Conservation (phyloP, 2,888 invertebrate species). For the Hipparchia semele region DNA sequence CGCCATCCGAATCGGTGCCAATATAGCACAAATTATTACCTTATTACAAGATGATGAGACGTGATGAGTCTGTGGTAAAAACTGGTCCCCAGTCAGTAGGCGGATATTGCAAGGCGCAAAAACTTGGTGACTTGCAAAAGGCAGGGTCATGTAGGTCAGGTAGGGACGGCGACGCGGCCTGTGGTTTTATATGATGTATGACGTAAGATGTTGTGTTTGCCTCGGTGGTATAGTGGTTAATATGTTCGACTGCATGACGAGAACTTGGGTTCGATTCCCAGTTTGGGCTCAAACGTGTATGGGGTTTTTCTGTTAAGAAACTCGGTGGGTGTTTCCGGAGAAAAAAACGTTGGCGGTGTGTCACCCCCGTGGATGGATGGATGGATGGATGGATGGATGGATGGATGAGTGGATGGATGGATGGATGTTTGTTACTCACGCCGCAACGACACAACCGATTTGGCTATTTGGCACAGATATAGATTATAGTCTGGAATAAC, state of each 20-base stretch:
- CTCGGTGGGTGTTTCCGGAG: too few relatives aligned
- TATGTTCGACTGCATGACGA: too few relatives aligned
- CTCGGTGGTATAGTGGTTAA: too few relatives aligned
- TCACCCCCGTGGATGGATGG: too few relatives aligned
- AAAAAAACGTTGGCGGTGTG: too few relatives aligned
- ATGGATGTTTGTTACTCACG: too few relatives aligned
- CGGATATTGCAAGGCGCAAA: conserved; percentile 46
- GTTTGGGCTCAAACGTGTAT: neutral
- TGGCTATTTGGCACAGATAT: too few relatives aligned
- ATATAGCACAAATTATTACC: neutral
- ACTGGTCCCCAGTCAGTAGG: conserved; percentile 38
- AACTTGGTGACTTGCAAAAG: conserved; percentile 45
- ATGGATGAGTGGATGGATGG: too few relatives aligned
- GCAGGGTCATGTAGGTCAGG: conserved; percentile 42
- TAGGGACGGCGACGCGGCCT: conserved; percentile 29
- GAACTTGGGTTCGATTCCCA: neutral
- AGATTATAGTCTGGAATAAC: too few relatives aligned
- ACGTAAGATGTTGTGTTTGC: neutral
- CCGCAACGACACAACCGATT: too few relatives aligned
- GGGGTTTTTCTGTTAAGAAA: too few relatives aligned
- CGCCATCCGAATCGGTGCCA: neutral
- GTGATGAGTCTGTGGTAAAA: conserved; percentile 15
- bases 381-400: too few relatives aligned
- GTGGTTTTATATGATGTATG: neutral
- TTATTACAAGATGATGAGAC: conserved; percentile 10